Conservation (phyloP, 2,113 vertebrate species). For the Triplophysa siluroides region DNA sequence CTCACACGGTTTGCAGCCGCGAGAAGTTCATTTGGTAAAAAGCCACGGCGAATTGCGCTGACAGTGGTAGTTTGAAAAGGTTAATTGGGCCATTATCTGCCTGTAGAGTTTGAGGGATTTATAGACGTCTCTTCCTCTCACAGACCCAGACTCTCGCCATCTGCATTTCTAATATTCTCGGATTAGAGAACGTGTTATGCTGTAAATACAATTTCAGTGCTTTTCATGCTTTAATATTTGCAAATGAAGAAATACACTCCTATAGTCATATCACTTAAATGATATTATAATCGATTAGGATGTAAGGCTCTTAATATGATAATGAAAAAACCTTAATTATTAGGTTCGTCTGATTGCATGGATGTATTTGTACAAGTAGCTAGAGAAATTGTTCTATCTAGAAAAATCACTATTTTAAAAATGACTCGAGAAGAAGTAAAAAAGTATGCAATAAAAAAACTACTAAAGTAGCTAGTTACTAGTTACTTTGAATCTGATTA, state of each 20-base stretch:
- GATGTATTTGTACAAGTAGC: no score
- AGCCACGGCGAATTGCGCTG: slow-evolving; percentile 70
- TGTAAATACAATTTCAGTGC: background rate
- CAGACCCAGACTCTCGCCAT: slow-evolving; percentile 42
- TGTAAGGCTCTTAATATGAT: no score
- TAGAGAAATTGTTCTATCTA: no score
- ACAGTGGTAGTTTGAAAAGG: slow-evolving; percentile 78
- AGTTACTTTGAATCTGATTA: no score
- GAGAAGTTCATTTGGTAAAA: slow-evolving; percentile 71
- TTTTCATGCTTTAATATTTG: background rate
- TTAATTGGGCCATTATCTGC: slow-evolving; percentile 80
- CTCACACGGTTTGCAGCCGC: slow-evolving; percentile 46
- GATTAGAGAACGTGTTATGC: slow-evolving; percentile 27
- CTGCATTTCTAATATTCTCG: slow-evolving; percentile 30
- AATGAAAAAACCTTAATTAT: no score
- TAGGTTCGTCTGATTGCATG: no score
- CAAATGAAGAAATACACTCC: background rate
- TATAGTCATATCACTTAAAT: background rate
- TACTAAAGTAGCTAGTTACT: no score
- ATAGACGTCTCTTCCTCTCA: slow-evolving; percentile 66
- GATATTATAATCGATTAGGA: background rate
- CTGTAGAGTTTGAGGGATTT: slow-evolving; percentile 80
- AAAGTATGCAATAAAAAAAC: no score
- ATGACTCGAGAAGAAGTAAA: no score
- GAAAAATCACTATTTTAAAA: no score